phyloP scores from a whole-genome alignment of 2,113 vertebrate genomes.

The Odobenus rosmarus region DNA sequence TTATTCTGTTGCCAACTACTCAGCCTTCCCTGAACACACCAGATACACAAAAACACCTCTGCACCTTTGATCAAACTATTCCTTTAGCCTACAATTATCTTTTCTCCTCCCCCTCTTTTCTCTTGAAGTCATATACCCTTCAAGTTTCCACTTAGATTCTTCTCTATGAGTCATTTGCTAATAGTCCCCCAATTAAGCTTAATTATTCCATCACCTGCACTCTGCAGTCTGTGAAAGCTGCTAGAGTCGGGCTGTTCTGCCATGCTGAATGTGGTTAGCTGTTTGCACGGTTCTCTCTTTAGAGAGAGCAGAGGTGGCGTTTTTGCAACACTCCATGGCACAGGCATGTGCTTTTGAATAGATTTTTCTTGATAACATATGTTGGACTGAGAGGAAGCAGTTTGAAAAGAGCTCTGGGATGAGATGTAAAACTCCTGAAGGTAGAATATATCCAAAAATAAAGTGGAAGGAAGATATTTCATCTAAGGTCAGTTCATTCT shows the following conservation, averaged over 20 bases:
- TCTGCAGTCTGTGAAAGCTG: neutral
- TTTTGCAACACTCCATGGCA: neutral
- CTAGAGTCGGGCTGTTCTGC: neutral
- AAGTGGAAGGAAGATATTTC: slow-evolving; percentile 9
- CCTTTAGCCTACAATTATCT: neutral
- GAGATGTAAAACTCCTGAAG: neutral
- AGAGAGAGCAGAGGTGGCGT: neutral
- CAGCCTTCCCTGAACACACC: neutral
- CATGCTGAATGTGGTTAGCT: neutral
- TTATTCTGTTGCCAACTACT: neutral
- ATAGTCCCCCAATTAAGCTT: slow-evolving; percentile 17
- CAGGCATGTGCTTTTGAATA: neutral
- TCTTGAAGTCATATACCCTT: neutral
- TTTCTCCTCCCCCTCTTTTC: neutral
- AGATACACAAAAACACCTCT: neutral
- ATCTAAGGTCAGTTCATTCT: neutral
- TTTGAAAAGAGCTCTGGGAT: neutral
- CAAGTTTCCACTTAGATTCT: neutral
- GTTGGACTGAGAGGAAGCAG: neutral
- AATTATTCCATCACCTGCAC: slow-evolving; percentile 29
- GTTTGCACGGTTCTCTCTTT: neutral
- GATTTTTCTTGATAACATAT: neutral
- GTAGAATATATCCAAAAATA: neutral
- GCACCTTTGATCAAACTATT: neutral
- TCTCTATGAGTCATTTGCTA: slow-evolving; percentile 35